Evolutionary conservation across 1,140 invertebrate species (phyloP), one percentile per base, ranked within the genome.

Genomic region (Luehdorfia chinensis): DNA sequence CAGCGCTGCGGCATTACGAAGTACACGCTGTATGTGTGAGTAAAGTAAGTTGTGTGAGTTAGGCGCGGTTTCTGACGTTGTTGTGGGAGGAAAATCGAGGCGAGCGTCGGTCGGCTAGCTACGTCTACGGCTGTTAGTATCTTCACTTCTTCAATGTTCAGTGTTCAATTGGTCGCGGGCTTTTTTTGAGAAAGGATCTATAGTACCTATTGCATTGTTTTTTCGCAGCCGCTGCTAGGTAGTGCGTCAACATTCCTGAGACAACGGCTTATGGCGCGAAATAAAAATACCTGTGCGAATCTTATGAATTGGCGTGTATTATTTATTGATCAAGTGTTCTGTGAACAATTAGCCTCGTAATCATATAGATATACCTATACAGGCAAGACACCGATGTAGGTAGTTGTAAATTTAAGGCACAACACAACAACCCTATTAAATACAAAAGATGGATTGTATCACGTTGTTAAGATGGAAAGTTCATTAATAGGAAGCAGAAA

Each of bases 171-270:
- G 59, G 33, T 54, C 58, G 57, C 55, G 36, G 37, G 37, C 27
- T 12, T 41, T 45, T 59, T 50, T 34, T 14, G 14, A 37, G 34
- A 44, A 41, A 51, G 58, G 27, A 30, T 1, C n/a, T 31, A 11
- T 1, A 55, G 31, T 36, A 61, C 58, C 49, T 50, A 60, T 66
- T 55, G 59, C 47, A 60, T 63, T 66, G 50, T 65, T 66, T 59
- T 65, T 58, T 60, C 55, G 60, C 63, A 62, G 53, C 70, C 65
- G 60, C 61, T 55, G 59, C 68, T 67, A 66, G 66, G 72, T 66
- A 66, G 78, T 75, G 69, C 37, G 69, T 79, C 76, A 68, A 67
- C 81, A 85, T 85, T 85, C 78, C 80, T 59, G 37, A 63, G 59
- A 33, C 55, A 50, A 59, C 63, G 51, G 70, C 59, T 84, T 81